Conservation (phyloP, 2,797 vertebrate species). For the Dipus sagitta region DNA sequence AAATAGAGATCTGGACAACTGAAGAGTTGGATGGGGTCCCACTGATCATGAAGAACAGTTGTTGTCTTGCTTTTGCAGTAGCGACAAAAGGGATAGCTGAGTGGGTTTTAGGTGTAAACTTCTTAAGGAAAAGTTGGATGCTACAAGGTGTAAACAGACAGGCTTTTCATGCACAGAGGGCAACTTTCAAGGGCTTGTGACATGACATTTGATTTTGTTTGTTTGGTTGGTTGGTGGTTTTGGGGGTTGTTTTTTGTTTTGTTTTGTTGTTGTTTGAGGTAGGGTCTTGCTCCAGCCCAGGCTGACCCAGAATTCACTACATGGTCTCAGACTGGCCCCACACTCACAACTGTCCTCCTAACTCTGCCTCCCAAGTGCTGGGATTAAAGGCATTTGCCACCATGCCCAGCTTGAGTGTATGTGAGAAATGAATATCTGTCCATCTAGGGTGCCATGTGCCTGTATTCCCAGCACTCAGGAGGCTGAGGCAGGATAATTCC, state of each 20-base stretch:
- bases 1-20: background rate
- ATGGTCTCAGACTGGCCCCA: no score
- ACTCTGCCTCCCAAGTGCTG: no score
- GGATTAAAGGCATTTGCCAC: no score
- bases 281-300: no score
- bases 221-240: no score
- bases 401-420: no score
- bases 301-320: no score
- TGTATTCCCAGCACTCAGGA: background rate
- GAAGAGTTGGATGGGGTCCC: background rate
- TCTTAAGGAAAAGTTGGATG: background rate
- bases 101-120: background rate
- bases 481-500: background rate
- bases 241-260: no score
- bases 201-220: background rate
- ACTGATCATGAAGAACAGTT: fast-evolving
- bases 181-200: background rate
- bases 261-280: no score
- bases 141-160: background rate
- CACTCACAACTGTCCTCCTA: no score
- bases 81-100: background rate
- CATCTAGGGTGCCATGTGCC: background rate
- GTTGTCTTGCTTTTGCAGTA: background rate
- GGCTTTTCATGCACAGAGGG: background rate
- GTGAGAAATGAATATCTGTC: background rate